Percentiles rank a stretch among this genome's conserved stretches.
These are phyloP conservation scores for Trachops cirrhosus DNA, from an alignment of 2,797 vertebrate species.

Conservation along the genomic window DNA sequence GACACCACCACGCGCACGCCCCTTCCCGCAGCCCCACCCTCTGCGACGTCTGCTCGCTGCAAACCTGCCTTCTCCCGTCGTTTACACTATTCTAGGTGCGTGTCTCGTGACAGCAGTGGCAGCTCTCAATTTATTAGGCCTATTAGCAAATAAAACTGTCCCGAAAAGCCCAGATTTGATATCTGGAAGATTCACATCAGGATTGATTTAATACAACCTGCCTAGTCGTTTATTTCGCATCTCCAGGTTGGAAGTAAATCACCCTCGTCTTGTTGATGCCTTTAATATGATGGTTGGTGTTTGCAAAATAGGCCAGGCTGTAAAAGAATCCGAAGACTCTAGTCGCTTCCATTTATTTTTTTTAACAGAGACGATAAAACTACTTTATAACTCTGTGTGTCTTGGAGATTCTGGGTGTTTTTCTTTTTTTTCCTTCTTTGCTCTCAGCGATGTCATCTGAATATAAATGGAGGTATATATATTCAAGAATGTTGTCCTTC, in stretches of 20 bases:
- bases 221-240: conserved; percentile 35
- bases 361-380: conserved; percentile 49
- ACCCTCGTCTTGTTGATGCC: conserved; percentile 29
- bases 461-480: neutral
- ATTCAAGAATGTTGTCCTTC: neutral
- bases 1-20: rapidly evolving
- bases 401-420: neutral
- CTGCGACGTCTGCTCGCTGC: neutral
- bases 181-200: conserved; percentile 53
- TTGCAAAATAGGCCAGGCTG: conserved; percentile 47
- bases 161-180: conserved; percentile 66
- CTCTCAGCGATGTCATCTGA: conserved; percentile 13
- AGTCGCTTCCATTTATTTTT: neutral
- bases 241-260: conserved; percentile 67
- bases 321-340: conserved; percentile 42
- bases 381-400: neutral
- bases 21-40: neutral
- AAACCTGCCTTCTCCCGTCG: neutral
- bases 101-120: conserved; percentile 46
- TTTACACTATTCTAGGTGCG: neutral
- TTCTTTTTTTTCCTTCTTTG: neutral
- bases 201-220: conserved; percentile 70
- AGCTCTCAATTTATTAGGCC: conserved; percentile 73
- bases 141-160: conserved; percentile 74
- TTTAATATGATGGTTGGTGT: conserved; percentile 44